Conservation (phyloP, 2,797 vertebrate species). For the Aldrovandia affinis region DNA sequence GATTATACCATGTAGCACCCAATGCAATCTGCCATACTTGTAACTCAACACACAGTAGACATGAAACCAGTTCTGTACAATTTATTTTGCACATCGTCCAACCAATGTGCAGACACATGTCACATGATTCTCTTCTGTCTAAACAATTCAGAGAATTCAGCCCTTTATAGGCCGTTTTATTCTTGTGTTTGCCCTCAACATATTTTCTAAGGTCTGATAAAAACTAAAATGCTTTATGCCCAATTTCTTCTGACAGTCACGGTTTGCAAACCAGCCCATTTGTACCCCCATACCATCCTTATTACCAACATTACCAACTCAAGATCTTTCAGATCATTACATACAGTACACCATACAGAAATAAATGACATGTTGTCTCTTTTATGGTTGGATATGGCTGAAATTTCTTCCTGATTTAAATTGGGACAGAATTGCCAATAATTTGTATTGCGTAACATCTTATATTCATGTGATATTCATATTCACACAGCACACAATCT, state of each 20-base stretch:
- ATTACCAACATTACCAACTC: too few relatives aligned
- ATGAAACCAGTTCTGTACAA: background rate
- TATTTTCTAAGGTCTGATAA: background rate
- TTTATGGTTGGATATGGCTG: too few relatives aligned
- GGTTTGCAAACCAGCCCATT: background rate
- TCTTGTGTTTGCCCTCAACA: background rate
- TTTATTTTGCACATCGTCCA: background rate
- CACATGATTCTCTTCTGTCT: background rate
- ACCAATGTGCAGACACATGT: background rate
- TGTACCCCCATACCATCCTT: background rate
- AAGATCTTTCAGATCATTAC: too few relatives aligned
- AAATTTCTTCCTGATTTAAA: too few relatives aligned
- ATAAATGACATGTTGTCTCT: too few relatives aligned
- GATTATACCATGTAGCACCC: background rate
- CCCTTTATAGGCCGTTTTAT: background rate
- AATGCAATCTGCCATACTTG: background rate
- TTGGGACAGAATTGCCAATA: too few relatives aligned
- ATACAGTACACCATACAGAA: too few relatives aligned
- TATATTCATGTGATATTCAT: too few relatives aligned
- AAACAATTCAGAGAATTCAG: background rate
- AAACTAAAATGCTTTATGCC: background rate
- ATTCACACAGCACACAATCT: too few relatives aligned
- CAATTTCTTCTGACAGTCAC: background rate
- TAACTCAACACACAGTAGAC: background rate
- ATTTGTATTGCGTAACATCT: too few relatives aligned